These are phyloP conservation scores for Drosophila setifemur DNA, from an alignment of 1,140 invertebrate species.

Conservation along the genomic window DNA sequence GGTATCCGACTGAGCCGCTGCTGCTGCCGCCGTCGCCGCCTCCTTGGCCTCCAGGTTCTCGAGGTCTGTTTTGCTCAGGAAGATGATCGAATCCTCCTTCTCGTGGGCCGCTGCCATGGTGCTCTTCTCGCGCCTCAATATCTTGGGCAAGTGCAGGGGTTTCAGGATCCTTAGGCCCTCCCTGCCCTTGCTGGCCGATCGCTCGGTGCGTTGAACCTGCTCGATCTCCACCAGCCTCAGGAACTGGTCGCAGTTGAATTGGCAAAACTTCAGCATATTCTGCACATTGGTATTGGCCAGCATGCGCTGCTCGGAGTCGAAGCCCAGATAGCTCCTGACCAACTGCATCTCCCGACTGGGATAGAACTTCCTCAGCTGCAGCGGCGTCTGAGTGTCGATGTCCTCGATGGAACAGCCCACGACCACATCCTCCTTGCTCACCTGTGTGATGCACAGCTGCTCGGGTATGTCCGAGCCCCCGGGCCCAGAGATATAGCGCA, in stretches of 20 bases:
- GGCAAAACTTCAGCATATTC: slow-evolving; percentile 86
- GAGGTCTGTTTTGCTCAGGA: slow-evolving; percentile 85
- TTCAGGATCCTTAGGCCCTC: slow-evolving; percentile 84
- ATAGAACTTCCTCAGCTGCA: slow-evolving; percentile 81
- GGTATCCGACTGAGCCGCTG: neutral
- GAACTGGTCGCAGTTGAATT: slow-evolving; percentile 83
- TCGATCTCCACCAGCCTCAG: slow-evolving; percentile 79
- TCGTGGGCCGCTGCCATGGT: slow-evolving; percentile 83
- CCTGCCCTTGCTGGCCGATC: slow-evolving; percentile 83
- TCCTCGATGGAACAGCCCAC: slow-evolving; percentile 80
- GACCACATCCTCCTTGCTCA: slow-evolving; percentile 75
- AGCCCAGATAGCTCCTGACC: slow-evolving; percentile 84
- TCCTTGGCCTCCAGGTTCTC: slow-evolving; percentile 83
- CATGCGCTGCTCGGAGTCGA: slow-evolving; percentile 85
- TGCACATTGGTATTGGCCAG: slow-evolving; percentile 85
- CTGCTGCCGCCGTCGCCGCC: slow-evolving; percentile 62
- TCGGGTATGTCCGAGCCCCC: slow-evolving; percentile 65
- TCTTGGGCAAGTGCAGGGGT: slow-evolving; percentile 84
- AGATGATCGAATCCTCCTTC: slow-evolving; percentile 86
- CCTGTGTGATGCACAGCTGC: slow-evolving; percentile 67
- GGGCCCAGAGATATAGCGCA: slow-evolving; percentile 76
- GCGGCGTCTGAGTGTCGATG: slow-evolving; percentile 52
- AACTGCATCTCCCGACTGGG: slow-evolving; percentile 83
- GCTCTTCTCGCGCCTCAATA: slow-evolving; percentile 84
- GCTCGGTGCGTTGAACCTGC: slow-evolving; percentile 82